Conservation (phyloP, 1,140 invertebrate genomes). For the Plodia interpunctella region DNA sequence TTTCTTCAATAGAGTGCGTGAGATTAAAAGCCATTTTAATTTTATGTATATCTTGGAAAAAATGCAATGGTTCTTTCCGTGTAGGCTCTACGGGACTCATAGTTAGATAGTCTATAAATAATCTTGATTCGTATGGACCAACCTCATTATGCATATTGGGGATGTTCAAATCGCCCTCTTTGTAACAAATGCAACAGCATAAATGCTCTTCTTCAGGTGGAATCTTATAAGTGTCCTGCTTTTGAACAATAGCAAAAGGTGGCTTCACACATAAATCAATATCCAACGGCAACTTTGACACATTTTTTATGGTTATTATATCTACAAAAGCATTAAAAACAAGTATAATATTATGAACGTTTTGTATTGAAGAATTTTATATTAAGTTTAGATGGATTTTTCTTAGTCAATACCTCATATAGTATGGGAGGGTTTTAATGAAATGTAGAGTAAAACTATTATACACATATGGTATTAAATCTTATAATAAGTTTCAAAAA, state of each 20-base stretch:
- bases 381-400: too few relatives aligned
- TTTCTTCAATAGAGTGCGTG: constrained; percentile 48
- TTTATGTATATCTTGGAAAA: constrained; percentile 66
- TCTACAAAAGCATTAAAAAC: constrained; percentile 50
- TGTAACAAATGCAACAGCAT: constrained; percentile 58
- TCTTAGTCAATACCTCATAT: too few relatives aligned
- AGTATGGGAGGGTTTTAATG: too few relatives aligned
- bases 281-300: constrained; percentile 58
- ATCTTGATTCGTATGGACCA: constrained; percentile 34
- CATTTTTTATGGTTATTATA: constrained; percentile 64
- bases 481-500: too few relatives aligned
- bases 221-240: constrained; percentile 50
- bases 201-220: constrained; percentile 40
- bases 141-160: constrained; percentile 36
- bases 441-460: too few relatives aligned
- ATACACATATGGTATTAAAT: too few relatives aligned
- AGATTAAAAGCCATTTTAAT: constrained; percentile 61
- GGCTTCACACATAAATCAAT: constrained; percentile 57
- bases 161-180: constrained; percentile 52
- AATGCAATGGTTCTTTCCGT: constrained; percentile 45
- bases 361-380: too few relatives aligned
- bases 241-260: constrained; percentile 62
- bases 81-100: constrained; percentile 45
- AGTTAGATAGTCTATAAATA: constrained; percentile 59
- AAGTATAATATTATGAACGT: neutral